Base-by-base conservation (phyloP, 2,113 vertebrate species). In the Clarias magur region DNA sequence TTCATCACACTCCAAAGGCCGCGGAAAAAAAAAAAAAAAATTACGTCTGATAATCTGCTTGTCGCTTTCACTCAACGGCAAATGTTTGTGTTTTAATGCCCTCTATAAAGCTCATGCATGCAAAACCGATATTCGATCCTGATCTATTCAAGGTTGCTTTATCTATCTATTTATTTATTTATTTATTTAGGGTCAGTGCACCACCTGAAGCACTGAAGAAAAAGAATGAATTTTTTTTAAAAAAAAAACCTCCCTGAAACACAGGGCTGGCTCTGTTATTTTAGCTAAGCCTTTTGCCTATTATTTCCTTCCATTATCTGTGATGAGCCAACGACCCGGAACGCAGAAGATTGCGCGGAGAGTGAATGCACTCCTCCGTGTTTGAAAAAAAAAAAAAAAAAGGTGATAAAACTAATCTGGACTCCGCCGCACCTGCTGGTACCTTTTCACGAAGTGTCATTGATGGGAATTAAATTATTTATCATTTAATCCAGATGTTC, bases 401-500 rank as follows among this genome's bases (percentile, higher is more conserved):
- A 76, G 60, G n/a, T 25, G 80, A 89, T 82, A 82, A 82, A 48
- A 21, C 78, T 85, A 87, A 89, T 80, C 75, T 87, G 54, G 42
- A 75, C 78, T 56, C 76, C 2, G 54, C 53, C 54, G 53, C 83
- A 89, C 86, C 88, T 82, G 83, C 67, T 84, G 78, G 82, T n/a
- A 56, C 8, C 8, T 15, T 63, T 30, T 30, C 57, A 42, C 67
- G 53, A 72, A 19, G 62, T 80, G 75, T 56, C 75, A 38, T 30
- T 54, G n/a, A n/a, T 38, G 65, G 10, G 82, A 89, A 89, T 87
- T 87, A 23, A 85, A 87, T 85, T 85, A 85, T 82, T 82, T 57
- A 89, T 89, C 38, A 65, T 89, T 81, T 38, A 81, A 76, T 76
- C 60, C 78, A 87, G 82, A 67, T 81, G 67, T 54, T 85, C 67